Evolutionary conservation across 1,140 invertebrate genomes (phyloP).

Genomic region (Thereuonema tuberculata): DNA sequence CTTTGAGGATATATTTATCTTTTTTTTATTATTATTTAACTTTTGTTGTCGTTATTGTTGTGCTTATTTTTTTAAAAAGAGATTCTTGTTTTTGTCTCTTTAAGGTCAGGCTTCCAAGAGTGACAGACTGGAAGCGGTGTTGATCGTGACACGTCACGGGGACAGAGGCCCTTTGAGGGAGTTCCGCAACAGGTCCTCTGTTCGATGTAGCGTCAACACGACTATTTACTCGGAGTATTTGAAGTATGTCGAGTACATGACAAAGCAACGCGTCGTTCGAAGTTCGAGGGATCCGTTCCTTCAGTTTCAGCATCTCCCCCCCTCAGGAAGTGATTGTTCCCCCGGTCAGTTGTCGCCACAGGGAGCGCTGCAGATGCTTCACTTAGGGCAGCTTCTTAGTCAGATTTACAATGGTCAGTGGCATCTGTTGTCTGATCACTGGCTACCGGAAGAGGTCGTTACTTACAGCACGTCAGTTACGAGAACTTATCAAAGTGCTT

Average conservation of each 20-base stretch:
- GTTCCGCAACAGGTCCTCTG: slow-evolving; percentile 51
- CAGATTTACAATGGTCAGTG: slow-evolving; percentile 49
- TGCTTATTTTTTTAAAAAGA: background rate
- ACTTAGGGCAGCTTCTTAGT: slow-evolving; percentile 53
- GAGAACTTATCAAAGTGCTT: slow-evolving; percentile 74
- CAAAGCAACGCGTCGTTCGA: slow-evolving; percentile 17
- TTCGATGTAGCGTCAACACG: slow-evolving; percentile 50
- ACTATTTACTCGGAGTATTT: slow-evolving; percentile 20
- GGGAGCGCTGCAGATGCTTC: slow-evolving; percentile 58
- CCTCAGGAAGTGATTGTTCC: slow-evolving; percentile 38
- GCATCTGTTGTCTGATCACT: slow-evolving; percentile 36
- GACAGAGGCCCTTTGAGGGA: slow-evolving; percentile 70
- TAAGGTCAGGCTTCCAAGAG: slow-evolving; percentile 19
- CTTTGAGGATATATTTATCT: no score
- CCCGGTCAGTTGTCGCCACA: slow-evolving; percentile 54
- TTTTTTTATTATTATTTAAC: background rate
- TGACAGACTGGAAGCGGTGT: slow-evolving; percentile 48
- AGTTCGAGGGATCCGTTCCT: slow-evolving; percentile 52
- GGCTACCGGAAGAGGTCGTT: slow-evolving; percentile 44
- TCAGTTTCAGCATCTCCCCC: slow-evolving; percentile 58
- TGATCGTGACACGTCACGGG: slow-evolving; percentile 70
- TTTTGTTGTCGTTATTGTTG: background rate
- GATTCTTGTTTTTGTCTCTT: background rate
- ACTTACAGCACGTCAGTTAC: slow-evolving; percentile 68
- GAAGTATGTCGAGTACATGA: slow-evolving; percentile 21